Conservation (phyloP, 1,140 invertebrate genomes). For the Dryas iulia region DNA sequence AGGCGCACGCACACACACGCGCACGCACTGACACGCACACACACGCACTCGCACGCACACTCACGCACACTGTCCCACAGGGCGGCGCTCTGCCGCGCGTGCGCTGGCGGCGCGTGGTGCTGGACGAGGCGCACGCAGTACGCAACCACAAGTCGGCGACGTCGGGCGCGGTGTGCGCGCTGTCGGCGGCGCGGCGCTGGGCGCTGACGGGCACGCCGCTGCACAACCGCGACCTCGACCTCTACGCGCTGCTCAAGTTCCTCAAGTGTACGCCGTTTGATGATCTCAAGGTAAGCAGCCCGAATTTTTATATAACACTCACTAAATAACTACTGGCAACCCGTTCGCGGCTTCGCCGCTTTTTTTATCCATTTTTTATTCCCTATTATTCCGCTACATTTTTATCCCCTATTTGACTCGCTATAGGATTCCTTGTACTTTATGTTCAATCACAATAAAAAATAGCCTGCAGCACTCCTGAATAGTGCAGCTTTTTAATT, state of each 20-base stretch:
- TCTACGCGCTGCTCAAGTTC: constrained; percentile 94
- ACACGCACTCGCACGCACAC: too few relatives aligned
- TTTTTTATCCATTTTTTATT: neutral
- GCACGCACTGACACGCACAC: too few relatives aligned
- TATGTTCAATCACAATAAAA: too few relatives aligned
- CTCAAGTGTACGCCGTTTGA: constrained; percentile 92
- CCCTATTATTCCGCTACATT: too few relatives aligned
- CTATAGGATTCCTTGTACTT: too few relatives aligned
- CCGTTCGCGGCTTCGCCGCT: too few relatives aligned
- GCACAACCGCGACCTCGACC: constrained; percentile 95
- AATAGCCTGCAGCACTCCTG: too few relatives aligned
- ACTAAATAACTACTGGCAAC: too few relatives aligned
- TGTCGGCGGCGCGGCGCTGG: constrained; percentile 87
- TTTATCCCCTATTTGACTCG: too few relatives aligned
- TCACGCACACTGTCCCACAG: constrained; percentile 33
- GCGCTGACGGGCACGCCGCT: constrained; percentile 96
- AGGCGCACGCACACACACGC: too few relatives aligned
- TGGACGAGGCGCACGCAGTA: constrained; percentile 96
- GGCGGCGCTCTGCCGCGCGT: constrained; percentile 83
- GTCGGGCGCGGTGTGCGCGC: constrained; percentile 85
- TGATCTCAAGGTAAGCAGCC: constrained; percentile 80
- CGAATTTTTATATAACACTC: too few relatives aligned
- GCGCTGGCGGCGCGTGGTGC: constrained; percentile 91
- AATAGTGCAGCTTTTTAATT: too few relatives aligned
- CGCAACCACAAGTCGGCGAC: constrained; percentile 92